These are phyloP conservation scores for Germaria angustata DNA, from an alignment of 2,888 invertebrate species.

Conservation along the genomic window DNA sequence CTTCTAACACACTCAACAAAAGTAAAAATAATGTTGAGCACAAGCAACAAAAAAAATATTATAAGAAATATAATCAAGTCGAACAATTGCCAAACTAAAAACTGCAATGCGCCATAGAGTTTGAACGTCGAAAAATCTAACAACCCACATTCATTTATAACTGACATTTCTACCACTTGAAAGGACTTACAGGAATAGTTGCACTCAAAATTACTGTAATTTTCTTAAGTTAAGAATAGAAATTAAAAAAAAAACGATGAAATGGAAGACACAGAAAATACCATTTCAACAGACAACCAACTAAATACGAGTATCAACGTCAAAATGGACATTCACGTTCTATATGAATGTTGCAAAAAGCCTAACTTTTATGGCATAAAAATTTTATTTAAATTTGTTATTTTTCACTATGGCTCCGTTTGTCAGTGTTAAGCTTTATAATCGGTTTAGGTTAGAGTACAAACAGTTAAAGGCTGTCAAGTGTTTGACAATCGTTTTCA, in stretches of 20 bases:
- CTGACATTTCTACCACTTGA: constrained; percentile 9
- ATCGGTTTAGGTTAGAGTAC: constrained; percentile 63
- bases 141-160: constrained; percentile 48
- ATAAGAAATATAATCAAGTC: constrained; percentile 29
- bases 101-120: constrained; percentile 58
- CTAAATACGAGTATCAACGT: constrained; percentile 45
- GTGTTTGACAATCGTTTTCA: constrained; percentile 56
- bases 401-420: neutral
- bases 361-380: neutral
- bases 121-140: constrained; percentile 44
- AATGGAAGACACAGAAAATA: neutral
- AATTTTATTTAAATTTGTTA: neutral
- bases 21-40: neutral
- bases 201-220: constrained; percentile 51
- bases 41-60: neutral
- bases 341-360: constrained; percentile 28
- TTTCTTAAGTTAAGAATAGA: constrained; percentile 35
- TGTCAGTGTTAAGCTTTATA: constrained; percentile 55
- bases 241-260: neutral
- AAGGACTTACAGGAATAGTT: constrained; percentile 14
- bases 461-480: constrained; percentile 57
- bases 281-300: constrained; percentile 1
- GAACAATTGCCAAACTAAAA: constrained; percentile 62
- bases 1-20: neutral
- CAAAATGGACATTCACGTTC: constrained; percentile 58